phyloP scores from a whole-genome alignment of 2,797 vertebrate genomes.

The Tolypeutes matacus region DNA sequence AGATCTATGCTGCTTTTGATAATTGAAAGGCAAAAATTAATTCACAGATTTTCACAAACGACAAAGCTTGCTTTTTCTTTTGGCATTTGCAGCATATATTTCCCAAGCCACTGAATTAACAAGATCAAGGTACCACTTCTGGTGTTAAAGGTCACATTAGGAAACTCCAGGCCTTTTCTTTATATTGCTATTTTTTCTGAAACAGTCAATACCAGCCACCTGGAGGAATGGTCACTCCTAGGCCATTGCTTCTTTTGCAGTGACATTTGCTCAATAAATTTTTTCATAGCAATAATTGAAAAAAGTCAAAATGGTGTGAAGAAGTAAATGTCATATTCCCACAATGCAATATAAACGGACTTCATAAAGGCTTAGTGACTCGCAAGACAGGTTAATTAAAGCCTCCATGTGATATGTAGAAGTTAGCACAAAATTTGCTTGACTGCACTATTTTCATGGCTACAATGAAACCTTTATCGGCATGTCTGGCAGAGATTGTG shows the following conservation, averaged over 20 bases:
- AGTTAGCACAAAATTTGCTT: constrained; percentile 67
- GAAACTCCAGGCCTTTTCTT: constrained; percentile 67
- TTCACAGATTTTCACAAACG: constrained; percentile 60
- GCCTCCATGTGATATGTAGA: constrained; percentile 40
- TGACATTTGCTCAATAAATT: constrained; percentile 72
- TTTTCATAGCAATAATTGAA: constrained; percentile 74
- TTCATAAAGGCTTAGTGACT: constrained; percentile 66
- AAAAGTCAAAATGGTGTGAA: constrained; percentile 73
- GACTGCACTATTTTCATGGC: constrained; percentile 62
- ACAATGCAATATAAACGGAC: constrained; percentile 76
- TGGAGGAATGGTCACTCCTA: not conserved
- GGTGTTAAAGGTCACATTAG: constrained; percentile 55
- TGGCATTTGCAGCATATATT: constrained; percentile 42
- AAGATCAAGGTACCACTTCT: not conserved
- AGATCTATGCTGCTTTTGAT: constrained; percentile 49
- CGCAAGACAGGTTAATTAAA: constrained; percentile 78
- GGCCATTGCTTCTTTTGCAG: constrained; percentile 49
- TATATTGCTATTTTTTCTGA: constrained; percentile 3
- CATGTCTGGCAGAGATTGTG: not conserved
- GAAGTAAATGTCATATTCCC: constrained; percentile 79
- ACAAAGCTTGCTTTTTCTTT: constrained; percentile 43
- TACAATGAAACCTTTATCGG: constrained; percentile 54
- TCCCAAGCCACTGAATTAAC: constrained; percentile 71
- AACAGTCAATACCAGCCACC: constrained; percentile 66
- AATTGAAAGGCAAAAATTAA: constrained; percentile 42